These are phyloP conservation scores for Kryptolebias ocellatus DNA, from an alignment of 2,797 vertebrate genomes.

Conservation along the genomic window DNA sequence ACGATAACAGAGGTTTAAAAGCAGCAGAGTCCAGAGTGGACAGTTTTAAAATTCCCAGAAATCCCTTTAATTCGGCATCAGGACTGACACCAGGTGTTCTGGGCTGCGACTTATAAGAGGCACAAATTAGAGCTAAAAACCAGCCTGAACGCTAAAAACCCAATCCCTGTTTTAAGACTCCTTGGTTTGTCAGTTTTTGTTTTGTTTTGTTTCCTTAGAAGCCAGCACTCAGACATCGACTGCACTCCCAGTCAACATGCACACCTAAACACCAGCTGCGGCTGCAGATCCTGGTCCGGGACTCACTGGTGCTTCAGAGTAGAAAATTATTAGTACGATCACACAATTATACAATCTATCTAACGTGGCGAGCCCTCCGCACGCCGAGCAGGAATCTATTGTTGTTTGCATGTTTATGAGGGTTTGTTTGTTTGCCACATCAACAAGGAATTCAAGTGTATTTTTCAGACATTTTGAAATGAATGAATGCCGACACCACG, in stretches of 20 bases:
- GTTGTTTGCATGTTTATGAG: slow-evolving; percentile 32
- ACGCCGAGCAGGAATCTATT: slow-evolving; percentile 28
- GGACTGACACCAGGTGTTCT: not conserved
- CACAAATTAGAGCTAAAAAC: slow-evolving; percentile 15
- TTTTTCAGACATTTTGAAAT: slow-evolving; percentile 29
- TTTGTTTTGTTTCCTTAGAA: slow-evolving; percentile 1
- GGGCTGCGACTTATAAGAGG: not conserved
- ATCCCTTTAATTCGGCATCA: not conserved
- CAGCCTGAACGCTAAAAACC: slow-evolving; percentile 14
- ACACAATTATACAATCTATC: slow-evolving; percentile 47
- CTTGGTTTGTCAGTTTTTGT: slow-evolving; percentile 10
- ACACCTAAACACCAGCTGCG: slow-evolving; percentile 41
- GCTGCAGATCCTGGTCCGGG: slow-evolving; percentile 28
- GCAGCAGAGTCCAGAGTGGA: not conserved
- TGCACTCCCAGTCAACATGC: slow-evolving; percentile 38
- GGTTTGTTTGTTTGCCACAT: slow-evolving; percentile 42
- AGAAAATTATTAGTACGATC: slow-evolving; percentile 51
- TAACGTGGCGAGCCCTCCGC: slow-evolving; percentile 39
- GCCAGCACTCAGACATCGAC: slow-evolving; percentile 14
- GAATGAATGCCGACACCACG: slow-evolving; percentile 15
- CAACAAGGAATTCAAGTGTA: slow-evolving; percentile 44
- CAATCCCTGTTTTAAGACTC: slow-evolving; percentile 15
- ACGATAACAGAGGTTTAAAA: too few relatives aligned
- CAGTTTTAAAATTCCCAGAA: not conserved
- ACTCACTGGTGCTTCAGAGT: slow-evolving; percentile 23